Evolutionary conservation across 2,797 vertebrate species (phyloP), one percentile per base, ranked within the genome.

Genomic region (Paguma larvata): DNA sequence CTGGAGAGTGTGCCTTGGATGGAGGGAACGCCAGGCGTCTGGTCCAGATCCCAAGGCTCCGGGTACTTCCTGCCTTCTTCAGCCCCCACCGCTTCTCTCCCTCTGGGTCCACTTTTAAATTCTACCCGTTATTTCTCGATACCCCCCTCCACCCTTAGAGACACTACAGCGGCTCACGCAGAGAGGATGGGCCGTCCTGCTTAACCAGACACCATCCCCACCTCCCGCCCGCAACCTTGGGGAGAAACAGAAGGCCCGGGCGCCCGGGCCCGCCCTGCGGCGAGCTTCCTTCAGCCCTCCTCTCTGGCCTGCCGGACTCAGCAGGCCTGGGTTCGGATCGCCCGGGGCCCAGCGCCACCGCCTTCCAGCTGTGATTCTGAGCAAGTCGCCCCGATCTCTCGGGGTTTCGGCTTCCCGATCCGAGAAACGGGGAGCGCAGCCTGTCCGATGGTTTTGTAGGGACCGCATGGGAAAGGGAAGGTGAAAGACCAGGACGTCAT

Each of bases 331-430:
- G 6, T 46, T 87, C 14, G 13, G 18, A 5, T 46, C 46, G 23
- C 18, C 85, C 23, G 4, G 23, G 51, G n/a, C 62, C 23, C 72
- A 59, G 53, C 70, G 67, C n/a, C 15, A 7, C 21, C 27, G 9
- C 48, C 70, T 92, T 56, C 78, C 38, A 48, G 46, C 70, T 10
- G 16, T 32, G 46, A 80, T 56, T 94, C 70, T 19, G 38, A 34
- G 56, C 9, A 77, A 32, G 38, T 79, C 67, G 25, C 5, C 32
- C 51, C 44, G 16, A 13, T 77, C 80, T 79, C 90, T 83, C 46
- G 34, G 48, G 63, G 14, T 70, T 94, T 97, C 67, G 8, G 34
- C 83, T 88, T 95, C 44, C 63, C 16, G 16, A 82, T 70, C 72
- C n/a, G 73, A 46, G 90, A 78, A 90, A 53, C 65, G 19, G 78